phyloP scores from a whole-genome alignment of 2,888 invertebrate genomes.

The Chrysotoxum bicinctum region DNA sequence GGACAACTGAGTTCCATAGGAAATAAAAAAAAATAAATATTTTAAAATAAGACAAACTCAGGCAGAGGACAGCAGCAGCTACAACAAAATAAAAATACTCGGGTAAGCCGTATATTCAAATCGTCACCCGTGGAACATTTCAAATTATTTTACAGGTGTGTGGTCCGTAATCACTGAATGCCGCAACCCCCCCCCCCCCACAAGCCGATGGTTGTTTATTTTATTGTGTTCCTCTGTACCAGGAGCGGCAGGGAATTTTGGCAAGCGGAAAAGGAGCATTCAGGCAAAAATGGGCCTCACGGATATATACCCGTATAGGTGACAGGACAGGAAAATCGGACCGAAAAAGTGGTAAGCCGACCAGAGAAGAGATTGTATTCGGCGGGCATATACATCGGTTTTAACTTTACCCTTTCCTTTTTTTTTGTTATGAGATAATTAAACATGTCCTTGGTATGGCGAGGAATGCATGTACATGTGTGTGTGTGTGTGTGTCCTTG shows the following conservation, averaged over 20 bases:
- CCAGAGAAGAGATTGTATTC: constrained; percentile 13
- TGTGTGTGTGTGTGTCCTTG: not conserved
- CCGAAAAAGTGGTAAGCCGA: constrained; percentile 34
- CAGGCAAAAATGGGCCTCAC: constrained; percentile 17
- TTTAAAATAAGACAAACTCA: not conserved
- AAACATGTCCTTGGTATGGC: constrained; percentile 47
- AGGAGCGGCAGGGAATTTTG: not conserved
- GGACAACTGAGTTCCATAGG: not conserved
- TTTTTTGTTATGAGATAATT: constrained; percentile 45
- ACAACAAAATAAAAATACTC: not conserved
- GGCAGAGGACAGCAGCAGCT: not conserved
- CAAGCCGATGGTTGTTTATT: not conserved
- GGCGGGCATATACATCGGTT: not conserved
- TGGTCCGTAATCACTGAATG: constrained; percentile 54
- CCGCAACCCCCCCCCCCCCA: no score
- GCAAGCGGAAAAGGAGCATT: not conserved
- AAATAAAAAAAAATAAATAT: not conserved
- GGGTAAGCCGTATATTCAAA: constrained; percentile 25
- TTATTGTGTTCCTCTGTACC: constrained; percentile 1
- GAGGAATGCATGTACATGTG: not conserved
- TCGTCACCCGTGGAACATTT: constrained; percentile 29
- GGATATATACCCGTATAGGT: not conserved
- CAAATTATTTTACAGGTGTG: constrained; percentile 62
- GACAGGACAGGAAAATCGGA: constrained; percentile 42
- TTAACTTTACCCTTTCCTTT: not conserved